Base-by-base conservation (phyloP, 2,797 vertebrate species). In the Menidia menidia region DNA sequence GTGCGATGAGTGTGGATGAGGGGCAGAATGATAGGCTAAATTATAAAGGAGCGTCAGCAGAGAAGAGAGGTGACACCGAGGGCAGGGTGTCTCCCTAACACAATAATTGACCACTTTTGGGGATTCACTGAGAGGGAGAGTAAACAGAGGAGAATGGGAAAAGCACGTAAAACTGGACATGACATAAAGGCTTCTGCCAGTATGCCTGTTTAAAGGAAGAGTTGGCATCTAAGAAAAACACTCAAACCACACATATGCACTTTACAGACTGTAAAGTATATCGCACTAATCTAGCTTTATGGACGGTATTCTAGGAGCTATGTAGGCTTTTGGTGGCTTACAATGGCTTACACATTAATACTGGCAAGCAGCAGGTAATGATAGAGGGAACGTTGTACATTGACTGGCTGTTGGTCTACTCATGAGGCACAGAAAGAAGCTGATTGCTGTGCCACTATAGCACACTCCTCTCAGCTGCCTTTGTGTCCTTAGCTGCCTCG, bases 61-160 rank as follows among this genome's bases (percentile, higher is more conserved):
- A 76, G 89, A 81, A 83, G 48, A 84, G 77, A 87, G 50, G 33
- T 77, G 89, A 91, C 91, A 94, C 90, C 83, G 91, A 92, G 91
- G 93, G 91, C 91, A 0, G 87, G 82, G 91, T 89, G 92, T 91
- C 91, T 89, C 81, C 82, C 85, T 90, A 89, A 81, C 83, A 90
- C 83, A 89, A 60, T 47, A 58, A 72, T 69, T 71, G 77, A 84
- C 83, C 87, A 61, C 41, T 78, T 83, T 91, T 71, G 78, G 71
- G 88, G 87, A 83, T 82, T 75, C 65, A 75, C 68, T 70, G 61
- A 82, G 59, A 78, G 71, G 73, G 33, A 64, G 70, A 80, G 75
- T 31, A 56, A 62, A 65, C 31, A 50, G 63, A 67, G 67, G 44
- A 71, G 50, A 66, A 71, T 33, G 32, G 75, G 58, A 45, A 81